Base-by-base conservation (phyloP, 1,140 invertebrate genomes). In the Drosophila biarmipes region DNA sequence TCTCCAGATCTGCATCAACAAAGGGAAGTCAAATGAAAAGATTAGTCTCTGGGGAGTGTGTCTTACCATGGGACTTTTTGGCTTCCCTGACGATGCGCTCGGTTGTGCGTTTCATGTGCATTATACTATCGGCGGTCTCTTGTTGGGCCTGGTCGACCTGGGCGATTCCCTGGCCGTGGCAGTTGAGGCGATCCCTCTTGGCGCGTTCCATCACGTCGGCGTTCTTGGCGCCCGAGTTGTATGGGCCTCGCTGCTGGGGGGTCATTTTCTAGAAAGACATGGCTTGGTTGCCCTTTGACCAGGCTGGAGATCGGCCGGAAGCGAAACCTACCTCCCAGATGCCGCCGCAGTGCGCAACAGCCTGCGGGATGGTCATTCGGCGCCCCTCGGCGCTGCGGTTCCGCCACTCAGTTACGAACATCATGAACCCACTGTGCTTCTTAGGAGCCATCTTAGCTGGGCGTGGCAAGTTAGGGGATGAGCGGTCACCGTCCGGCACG, bases 81-180 rank as follows among this genome's bases (percentile, higher is more conserved):
- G 66, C 68, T 0, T 59, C 27, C 2, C 56, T 21, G 0, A 92
- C 73, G 1, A 77, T 68, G 5, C 51, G 63, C 2, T 92, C 89
- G 6, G 76, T 92, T 11, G 10, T 38, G 1, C 75, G 78, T 40
- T 92, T 91, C 69, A 89, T 92, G 0, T 29, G 15, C 6, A 51
- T 40, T 10, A 62, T 6, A 1, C 24, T 46, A 0, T 66, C 53
- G 7, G 61, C 51, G 0, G 35, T 27, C 6, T 89, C 72, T 0
- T n/a, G 35, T 6, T 80, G 21, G 12, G 73, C 51, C 2, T 43
- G 51, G n/a, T 80, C 68, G 3, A 89, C 64, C 3, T 34, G 29
- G 1, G 71, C 49, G 4, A 91, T 0, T 0, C 63, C 2, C 11
- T 59, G 37, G 0, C 90, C 90, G 3, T 51, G 40, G 31, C 78